Evolutionary conservation across 2,797 vertebrate genomes (phyloP).

Genomic region (Cygnus olor): DNA sequence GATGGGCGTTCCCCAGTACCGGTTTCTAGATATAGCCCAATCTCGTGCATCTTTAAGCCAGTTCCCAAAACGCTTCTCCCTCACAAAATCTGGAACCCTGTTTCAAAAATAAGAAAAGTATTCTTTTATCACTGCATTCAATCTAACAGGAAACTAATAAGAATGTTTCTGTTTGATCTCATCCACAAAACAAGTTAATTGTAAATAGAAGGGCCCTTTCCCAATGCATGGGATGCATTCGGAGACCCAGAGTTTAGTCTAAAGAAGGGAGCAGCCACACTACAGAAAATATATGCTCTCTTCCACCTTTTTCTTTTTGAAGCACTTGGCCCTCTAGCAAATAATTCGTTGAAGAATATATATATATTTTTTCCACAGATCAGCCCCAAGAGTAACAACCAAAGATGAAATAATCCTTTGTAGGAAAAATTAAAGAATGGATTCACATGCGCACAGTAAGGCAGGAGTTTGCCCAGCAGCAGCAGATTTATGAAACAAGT

Average conservation of each 20-base stretch:
- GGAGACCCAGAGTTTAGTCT: not conserved
- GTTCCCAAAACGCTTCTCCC: conserved; percentile 96
- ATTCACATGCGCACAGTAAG: not conserved
- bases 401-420: not conserved
- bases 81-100: conserved; percentile 97
- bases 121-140: not conserved
- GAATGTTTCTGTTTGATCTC: not conserved
- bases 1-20: conserved; percentile 98
- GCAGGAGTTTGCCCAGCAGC: not conserved
- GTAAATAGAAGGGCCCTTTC: not conserved
- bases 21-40: conserved; percentile 96
- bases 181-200: not conserved
- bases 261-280: not conserved
- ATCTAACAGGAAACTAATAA: not conserved
- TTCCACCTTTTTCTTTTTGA: not conserved
- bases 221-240: not conserved
- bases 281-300: not conserved
- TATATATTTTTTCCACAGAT: not conserved
- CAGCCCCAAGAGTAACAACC: not conserved
- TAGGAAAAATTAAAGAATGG: not conserved
- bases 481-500: not conserved
- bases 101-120: not conserved
- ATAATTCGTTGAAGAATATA: not conserved
- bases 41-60: conserved; percentile 95
- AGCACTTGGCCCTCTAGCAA: not conserved